Percentiles rank a stretch among this genome's conserved stretches.
These are phyloP conservation scores for Sphyrna mokarran DNA, from an alignment of 2,113 vertebrate genomes.

Conservation along the genomic window DNA sequence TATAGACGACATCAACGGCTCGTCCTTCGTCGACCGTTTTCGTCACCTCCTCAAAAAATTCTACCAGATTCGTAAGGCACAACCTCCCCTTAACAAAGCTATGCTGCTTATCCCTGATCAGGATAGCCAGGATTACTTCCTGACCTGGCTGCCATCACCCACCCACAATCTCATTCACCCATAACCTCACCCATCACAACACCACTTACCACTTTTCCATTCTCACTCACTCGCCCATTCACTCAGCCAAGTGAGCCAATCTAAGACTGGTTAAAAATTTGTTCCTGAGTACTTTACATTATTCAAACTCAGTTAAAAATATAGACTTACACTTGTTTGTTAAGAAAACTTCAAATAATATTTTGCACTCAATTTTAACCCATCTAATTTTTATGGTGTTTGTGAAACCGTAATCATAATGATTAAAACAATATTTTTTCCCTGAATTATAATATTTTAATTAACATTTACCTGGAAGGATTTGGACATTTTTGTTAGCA, in stretches of 20 bases:
- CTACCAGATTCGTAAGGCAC: too few species aligned
- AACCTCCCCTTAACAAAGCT: too few species aligned
- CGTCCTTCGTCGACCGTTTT: too few species aligned
- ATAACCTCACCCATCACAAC: too few species aligned
- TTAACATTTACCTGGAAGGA: conserved; percentile 78
- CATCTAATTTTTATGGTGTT: not conserved
- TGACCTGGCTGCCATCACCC: too few species aligned
- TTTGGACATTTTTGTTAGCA: conserved; percentile 62
- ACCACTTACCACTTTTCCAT: too few species aligned
- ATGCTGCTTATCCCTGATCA: too few species aligned
- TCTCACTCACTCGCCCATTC: too few species aligned
- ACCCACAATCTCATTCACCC: too few species aligned
- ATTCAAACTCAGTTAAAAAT: not conserved
- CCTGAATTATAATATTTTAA: not conserved
- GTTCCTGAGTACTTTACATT: not conserved
- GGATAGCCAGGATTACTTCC: too few species aligned
- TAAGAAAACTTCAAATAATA: not conserved
- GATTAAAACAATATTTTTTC: not conserved
- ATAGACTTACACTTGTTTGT: not conserved
- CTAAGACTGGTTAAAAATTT: not conserved
- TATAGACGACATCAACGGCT: too few species aligned
- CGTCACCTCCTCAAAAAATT: too few species aligned
- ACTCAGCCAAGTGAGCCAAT: not conserved
- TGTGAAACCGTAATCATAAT: not conserved
- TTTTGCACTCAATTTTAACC: not conserved